Evolutionary conservation across 2,888 invertebrate species (phyloP), one percentile per base, ranked within the genome.

Genomic region (Diadegma fenestrale): DNA sequence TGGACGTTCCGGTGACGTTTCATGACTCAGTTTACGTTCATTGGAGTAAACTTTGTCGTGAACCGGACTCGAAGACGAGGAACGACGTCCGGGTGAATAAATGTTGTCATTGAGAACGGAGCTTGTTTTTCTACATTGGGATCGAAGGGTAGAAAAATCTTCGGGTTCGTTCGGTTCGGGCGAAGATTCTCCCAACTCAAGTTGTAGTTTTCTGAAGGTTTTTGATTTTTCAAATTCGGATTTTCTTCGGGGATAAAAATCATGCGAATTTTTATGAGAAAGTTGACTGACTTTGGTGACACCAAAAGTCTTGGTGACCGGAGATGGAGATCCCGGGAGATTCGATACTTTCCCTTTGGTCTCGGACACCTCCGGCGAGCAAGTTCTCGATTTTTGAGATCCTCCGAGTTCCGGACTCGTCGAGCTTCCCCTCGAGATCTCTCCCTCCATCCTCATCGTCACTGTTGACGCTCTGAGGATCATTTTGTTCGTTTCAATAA

Each of bases 171-270:
- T 45, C 0, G 86, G 83, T 54, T 86, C 86, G 14, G 86, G 86
- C 30, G 86, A 86, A 10, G 86, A 86, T 45, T 83, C 86, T 1
- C 84, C 85, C 43, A 87, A 58, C 43, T 87, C 86, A 48, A 86
- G 33, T 26, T 85, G 84, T 2, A 87, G 77, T 72, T 86, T 87
- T 10, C 87, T 30, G 26, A 87, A 87, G 1, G 86, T 87, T 37
- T 84, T 86, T 10, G 87, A 87, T 61, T 87, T 87, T 66, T 87
- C 87, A 22, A 87, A 87, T 54, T 87, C 87, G 0, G 87, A 87
- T 58, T 87, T 87, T 58, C 87, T 81, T 19, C 87, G 54, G 0
- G 87, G 87, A 82, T 87, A 87, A 75, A 71, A 83, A 80, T 80
- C 83, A 68, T 72, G 63, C 54, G 86, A 71, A 30, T 64, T 80